Percentiles rank a stretch among this genome's conserved stretches.
phyloP scores from a whole-genome alignment of 2,113 vertebrate genomes.

The Colinus virginianus region DNA sequence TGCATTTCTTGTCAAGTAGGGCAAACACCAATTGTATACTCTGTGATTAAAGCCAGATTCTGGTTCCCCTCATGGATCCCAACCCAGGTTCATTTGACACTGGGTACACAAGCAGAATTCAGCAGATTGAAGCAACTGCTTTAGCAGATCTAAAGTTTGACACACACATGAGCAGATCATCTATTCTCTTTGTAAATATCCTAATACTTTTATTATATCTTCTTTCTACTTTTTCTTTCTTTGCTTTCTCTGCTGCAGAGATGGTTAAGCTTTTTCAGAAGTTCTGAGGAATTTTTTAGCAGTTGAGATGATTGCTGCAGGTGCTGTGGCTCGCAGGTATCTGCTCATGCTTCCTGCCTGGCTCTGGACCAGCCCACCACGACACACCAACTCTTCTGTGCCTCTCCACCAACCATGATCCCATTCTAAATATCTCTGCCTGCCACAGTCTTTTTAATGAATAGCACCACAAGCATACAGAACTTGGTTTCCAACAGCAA shows the following conservation, averaged over 20 bases:
- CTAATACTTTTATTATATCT: neutral
- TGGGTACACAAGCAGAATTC: neutral
- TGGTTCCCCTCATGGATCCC: neutral
- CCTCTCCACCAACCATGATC: neutral
- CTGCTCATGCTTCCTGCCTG: neutral
- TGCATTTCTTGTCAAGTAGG: neutral
- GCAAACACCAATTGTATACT: neutral
- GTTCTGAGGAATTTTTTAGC: neutral
- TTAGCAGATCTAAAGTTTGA: neutral
- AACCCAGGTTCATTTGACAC: neutral
- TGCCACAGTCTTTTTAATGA: neutral
- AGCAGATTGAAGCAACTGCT: neutral
- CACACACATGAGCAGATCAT: accelerated
- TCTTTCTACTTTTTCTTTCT: neutral
- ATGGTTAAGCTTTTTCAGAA: neutral
- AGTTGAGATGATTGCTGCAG: neutral
- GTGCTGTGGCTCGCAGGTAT: neutral
- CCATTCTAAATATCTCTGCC: neutral
- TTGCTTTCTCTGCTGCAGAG: neutral
- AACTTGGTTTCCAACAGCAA: neutral
- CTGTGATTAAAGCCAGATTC: neutral
- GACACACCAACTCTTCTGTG: too few relatives aligned
- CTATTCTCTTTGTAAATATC: neutral
- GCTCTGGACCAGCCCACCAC: neutral
- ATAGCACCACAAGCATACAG: neutral